Evolutionary conservation across 2,888 invertebrate genomes (phyloP).

Genomic region (Tryphoninae sp.): DNA sequence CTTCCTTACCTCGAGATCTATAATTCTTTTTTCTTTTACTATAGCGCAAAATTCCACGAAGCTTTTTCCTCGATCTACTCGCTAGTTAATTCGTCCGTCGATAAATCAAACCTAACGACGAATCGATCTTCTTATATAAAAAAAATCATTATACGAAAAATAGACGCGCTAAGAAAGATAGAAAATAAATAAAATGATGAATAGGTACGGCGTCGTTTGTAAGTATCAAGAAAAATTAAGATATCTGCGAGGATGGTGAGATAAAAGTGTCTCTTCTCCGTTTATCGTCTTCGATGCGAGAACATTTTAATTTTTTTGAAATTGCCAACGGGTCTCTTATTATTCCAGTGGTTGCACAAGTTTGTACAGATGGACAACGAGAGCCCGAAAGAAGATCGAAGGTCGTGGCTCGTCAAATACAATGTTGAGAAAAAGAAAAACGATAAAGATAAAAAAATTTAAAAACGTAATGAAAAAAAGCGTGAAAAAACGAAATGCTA

Average conservation of each 20-base stretch:
- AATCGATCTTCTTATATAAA: neutral
- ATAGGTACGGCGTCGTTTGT: too few relatives aligned
- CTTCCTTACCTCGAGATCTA: conserved; percentile 11
- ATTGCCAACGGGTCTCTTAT: conserved; percentile 13
- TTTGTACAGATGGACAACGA: conserved; percentile 14
- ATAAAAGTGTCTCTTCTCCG: neutral
- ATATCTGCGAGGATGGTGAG: too few relatives aligned
- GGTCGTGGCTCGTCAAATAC: conserved; percentile 38
- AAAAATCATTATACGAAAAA: neutral
- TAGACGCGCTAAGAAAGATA: neutral
- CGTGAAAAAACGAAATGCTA: neutral
- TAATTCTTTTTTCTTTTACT: conserved; percentile 6
- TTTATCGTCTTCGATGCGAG: neutral
- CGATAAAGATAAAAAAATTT: neutral
- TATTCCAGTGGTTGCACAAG: conserved; percentile 42
- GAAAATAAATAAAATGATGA: too few relatives aligned
- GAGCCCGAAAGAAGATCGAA: conserved; percentile 12
- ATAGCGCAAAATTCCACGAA: conserved; percentile 17
- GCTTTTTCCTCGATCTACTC: conserved; percentile 5
- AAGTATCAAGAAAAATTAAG: too few relatives aligned
- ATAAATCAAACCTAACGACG: neutral
- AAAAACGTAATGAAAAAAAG: neutral
- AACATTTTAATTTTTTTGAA: neutral
- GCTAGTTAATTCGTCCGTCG: neutral
- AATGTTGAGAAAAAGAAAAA: neutral